Evolutionary conservation across 2,113 vertebrate species (phyloP), one percentile per base, ranked within the genome.

Genomic region (Azemiops feae): DNA sequence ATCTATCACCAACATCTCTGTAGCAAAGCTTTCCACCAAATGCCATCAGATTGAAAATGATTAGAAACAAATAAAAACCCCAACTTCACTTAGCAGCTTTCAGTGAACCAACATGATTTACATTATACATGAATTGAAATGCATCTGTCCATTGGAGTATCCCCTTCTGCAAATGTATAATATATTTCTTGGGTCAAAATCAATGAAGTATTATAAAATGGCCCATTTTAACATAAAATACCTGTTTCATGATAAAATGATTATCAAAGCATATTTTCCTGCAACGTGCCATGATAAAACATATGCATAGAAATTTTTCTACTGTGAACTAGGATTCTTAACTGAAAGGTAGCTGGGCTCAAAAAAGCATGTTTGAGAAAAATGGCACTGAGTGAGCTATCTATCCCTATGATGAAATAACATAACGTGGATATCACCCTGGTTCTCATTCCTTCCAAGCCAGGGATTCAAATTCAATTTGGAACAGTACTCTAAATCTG

Each of bases 341-440:
- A 43, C 39, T 81, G 18, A 81, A 81, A 81, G 20, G 34, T 81
- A 69, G 69, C 16, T 81, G 34, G 69, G 6, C 16, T 81, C 39
- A 81, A 43, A 74, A 43, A 81, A 43, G 3, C 18, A 43, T 39
- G 69, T 81, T 81, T 23, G 34, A 43, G 34, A 22, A 22, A 81
- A 81, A 81, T 81, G 34, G 18, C 34, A 81, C 74, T 43, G 47
- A 87, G 5, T 30, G 27, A 88, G 16, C 7, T 88, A 16, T 34
- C 16, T 53, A 53, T n/a, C 87, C 7, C 50, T 34, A 34, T 43
- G 16, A 81, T 81, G 20, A 43, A 22, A 22, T 81, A 52, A 0
- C 0, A 0, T 0, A 0, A 74, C 7, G 52, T 20, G 18, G 1
- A 50, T 30, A 0, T 53, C 43, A 0, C 20, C 14, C 92, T 8